Conservation (phyloP, 2,113 vertebrate species). For the Chroicocephalus ridibundus region DNA sequence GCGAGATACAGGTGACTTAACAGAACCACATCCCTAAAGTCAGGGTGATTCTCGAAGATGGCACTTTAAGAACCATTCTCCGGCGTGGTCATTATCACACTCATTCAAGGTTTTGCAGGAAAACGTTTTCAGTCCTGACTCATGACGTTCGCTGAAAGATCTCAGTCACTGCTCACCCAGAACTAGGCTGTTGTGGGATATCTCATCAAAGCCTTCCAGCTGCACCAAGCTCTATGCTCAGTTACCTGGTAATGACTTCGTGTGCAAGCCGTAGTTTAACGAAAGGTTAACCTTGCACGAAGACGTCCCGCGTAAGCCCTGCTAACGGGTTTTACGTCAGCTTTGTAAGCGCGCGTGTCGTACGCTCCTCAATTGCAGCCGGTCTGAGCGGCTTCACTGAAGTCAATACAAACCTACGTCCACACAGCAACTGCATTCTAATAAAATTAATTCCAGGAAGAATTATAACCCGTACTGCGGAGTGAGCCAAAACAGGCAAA, state of each 20-base stretch:
- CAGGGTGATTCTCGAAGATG: neutral
- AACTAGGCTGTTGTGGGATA: neutral
- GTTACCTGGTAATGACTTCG: neutral
- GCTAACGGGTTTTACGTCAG: neutral
- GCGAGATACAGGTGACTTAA: neutral
- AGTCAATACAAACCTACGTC: neutral
- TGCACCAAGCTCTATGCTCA: neutral
- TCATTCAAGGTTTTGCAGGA: neutral
- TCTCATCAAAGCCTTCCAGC: neutral
- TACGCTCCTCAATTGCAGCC: neutral
- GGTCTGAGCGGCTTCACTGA: too few relatives aligned
- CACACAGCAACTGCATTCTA: neutral
- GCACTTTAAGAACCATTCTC: neutral
- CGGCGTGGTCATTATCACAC: neutral
- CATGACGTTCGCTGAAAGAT: neutral
- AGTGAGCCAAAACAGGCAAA: neutral
- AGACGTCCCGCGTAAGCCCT: accelerated
- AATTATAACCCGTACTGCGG: neutral
- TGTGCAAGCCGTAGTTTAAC: neutral
- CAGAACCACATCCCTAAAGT: neutral
- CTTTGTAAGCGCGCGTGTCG: accelerated
- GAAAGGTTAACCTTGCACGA: too few relatives aligned
- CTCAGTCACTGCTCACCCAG: neutral
- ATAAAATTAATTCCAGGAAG: neutral
- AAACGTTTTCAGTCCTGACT: neutral